Evolutionary conservation across 1,140 invertebrate species (phyloP), one percentile per base, ranked within the genome.

Genomic region (Venturia canescens): DNA sequence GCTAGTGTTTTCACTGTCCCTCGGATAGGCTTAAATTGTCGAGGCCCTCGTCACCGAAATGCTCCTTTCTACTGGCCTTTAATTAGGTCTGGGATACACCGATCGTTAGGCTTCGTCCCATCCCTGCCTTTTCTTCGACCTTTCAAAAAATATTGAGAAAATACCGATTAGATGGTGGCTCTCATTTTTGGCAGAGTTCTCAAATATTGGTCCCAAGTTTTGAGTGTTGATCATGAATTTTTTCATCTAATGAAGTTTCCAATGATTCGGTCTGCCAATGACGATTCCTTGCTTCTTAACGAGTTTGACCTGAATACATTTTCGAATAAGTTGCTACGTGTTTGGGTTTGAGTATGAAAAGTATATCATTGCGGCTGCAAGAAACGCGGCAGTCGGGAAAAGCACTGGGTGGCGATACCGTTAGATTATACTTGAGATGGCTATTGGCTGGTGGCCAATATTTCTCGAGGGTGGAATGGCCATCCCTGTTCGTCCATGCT

Each of bases 11-110:
- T n/a, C 57, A 21, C 57, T 26, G 74, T 34, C 84, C 87, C 84
- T 81, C 57, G 84, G 85, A 87, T 89, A 90, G 84, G 88, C 84
- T 88, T 85, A 84, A 90, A 90, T 89, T 85, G 87, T 88, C 86
- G 84, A 80, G 79, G 80, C 84, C 85, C 87, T 88, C 85, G 86
- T 89, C 85, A 88, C 82, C 83, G 83, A 86, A 85, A 86, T 81
- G 83, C 85, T 87, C 84, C 85, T 87, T 86, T 7, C 81, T 83
- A 71, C 79, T 87, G 85, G 81, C 85, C 83, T 90, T 90, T 89
- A 89, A 90, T 89, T 89, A 80, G 78, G 69, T 72, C 87, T 85
- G 85, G 81, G 82, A 84, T 85, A 60, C 21, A 88, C 85, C 88
- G 87, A 88, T 63, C 83, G 69, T 83, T 85, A 80, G 70, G 75